Conservation (phyloP, 2,113 vertebrate species). For the Podilymbus podiceps region DNA sequence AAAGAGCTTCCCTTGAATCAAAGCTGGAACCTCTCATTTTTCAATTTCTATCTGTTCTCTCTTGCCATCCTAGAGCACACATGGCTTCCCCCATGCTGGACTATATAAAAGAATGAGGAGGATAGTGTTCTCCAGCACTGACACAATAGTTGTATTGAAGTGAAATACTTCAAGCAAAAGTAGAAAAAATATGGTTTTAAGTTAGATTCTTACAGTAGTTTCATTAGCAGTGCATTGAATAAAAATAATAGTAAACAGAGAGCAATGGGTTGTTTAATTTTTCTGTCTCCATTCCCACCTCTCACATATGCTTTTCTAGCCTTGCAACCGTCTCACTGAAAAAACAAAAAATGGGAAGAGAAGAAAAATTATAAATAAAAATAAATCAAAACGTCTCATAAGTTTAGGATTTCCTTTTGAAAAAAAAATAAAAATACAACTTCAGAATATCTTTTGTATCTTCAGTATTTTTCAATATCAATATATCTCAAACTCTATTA, state of each 20-base stretch:
- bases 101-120: not conserved
- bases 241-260: not conserved
- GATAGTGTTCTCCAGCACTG: not conserved
- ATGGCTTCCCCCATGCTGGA: not conserved
- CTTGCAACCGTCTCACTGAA: not conserved
- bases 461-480: not conserved
- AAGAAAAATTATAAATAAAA: not conserved
- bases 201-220: not conserved
- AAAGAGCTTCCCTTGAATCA: not conserved
- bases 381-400: not conserved
- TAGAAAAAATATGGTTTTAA: not conserved
- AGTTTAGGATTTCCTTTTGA: not conserved
- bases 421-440: not conserved
- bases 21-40: not conserved
- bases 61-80: not conserved
- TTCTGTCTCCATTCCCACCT: not conserved
- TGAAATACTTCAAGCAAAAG: not conserved
- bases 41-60: not conserved
- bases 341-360: not conserved
- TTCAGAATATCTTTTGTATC: not conserved
- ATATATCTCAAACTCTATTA: not conserved
- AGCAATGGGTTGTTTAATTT: too few relatives aligned
- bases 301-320: not conserved
- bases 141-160: not conserved
- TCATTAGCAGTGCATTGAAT: not conserved